Evolutionary conservation across 37 sponge, comb jelly and placozoan species (phyloP).

Genomic region (Spongilla lacustris): DNA sequence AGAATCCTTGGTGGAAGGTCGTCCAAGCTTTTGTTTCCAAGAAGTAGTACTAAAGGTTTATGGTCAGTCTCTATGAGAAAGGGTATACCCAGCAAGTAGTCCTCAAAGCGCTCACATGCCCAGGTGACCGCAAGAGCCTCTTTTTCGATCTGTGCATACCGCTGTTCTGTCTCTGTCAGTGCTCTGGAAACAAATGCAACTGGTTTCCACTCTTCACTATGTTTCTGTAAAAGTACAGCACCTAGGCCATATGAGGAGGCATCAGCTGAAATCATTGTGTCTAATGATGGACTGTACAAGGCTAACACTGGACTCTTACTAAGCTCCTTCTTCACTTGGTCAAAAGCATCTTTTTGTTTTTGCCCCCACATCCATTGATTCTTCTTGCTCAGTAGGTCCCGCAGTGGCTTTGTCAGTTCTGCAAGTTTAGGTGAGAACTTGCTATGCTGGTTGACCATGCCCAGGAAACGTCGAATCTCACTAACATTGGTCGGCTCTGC

Average conservation of each 20-base stretch:
- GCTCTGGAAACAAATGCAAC: no score
- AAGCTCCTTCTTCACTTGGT: constrained; percentile 30
- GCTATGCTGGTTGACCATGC: constrained; percentile 42
- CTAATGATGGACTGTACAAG: constrained; percentile 12
- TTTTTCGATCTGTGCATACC: no score
- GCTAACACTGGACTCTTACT: constrained; percentile 20
- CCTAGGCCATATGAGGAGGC: no score
- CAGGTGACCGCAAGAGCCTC: no score
- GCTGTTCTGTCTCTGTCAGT: no score
- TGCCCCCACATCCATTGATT: constrained; percentile 38
- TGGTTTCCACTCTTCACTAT: no score
- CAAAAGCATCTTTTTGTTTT: constrained; percentile 32
- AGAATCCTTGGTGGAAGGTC: no score
- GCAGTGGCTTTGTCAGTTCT: constrained; percentile 16
- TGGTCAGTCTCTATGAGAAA: constrained; percentile 58
- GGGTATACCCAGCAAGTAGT: constrained; percentile 4
- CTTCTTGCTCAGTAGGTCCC: constrained; percentile 26
- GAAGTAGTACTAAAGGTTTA: no score
- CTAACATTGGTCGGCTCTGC: constrained; percentile 11
- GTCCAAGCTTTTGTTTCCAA: no score
- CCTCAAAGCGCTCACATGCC: constrained; percentile 60
- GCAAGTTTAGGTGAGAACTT: constrained; percentile 39
- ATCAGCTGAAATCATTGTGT: constrained; percentile 18
- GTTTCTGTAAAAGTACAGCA: no score
- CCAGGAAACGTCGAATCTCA: constrained; percentile 35